Evolutionary conservation across 2,888 invertebrate genomes (phyloP), one percentile per base, ranked within the genome.

Genomic region (Thera britannica): DNA sequence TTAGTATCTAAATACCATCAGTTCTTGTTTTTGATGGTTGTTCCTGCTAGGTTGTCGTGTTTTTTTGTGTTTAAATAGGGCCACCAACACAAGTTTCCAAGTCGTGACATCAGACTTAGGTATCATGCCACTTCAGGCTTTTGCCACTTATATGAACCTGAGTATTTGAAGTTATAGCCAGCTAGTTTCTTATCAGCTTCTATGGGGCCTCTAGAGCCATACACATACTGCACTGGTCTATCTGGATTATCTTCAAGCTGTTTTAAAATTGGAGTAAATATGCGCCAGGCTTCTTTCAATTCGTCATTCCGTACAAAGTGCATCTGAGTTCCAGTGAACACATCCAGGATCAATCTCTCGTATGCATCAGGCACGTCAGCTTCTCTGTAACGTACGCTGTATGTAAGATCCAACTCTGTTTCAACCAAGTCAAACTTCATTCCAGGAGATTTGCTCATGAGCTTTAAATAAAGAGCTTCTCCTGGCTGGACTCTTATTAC

Each of bases 261-360:
- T 84, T 99, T 98, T 51, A 99, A 94, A 52, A 99, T 92, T 0
- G 98, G 98, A 0, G 99, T 99, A 84, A 99, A 99, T 79, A 99
- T 99, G 79, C 99, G 95, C 99, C 99, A 99, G 3, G 99, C 99
- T 87, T 99, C 98, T 58, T 97, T 96, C 67, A 99, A 92, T 85
- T 99, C 99, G 90, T 99, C 99, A 72, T 97, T 97, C 58, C 99
- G 96, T 0, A 99, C 99, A 93, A 99, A 99, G 92, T 99, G 98
- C 97, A 99, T 99, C 94, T 99, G 99, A 8, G 98, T 98, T 46
- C 99, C 99, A 85, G 97, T 97, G 87, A 99, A 99, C 0, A 99
- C 99, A 87, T 99, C 99, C 72, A 99, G 93, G 78, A 99, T 98
- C 68, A 99, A 95, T 73, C 99, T 95, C 89, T 99, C 99, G 87